Conservation (phyloP, 2,113 vertebrate genomes). For the Mugil cephalus region DNA sequence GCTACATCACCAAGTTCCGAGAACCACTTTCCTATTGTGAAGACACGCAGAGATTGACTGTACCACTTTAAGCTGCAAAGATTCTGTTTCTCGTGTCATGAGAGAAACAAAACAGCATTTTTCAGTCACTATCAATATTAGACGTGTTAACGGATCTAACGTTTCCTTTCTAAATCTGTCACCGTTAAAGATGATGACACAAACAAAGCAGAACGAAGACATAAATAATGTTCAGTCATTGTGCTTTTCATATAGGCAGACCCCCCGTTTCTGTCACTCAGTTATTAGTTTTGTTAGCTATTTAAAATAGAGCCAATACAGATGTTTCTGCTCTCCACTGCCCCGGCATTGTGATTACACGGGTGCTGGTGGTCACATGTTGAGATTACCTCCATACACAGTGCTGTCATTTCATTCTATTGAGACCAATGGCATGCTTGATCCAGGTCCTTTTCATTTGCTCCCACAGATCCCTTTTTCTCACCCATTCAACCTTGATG, state of each 20-base stretch:
- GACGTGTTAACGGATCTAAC: neutral
- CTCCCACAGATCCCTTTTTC: constrained; percentile 79
- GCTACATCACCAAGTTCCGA: no score
- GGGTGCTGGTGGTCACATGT: constrained; percentile 71
- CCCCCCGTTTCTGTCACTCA: neutral
- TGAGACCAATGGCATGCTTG: constrained; percentile 74
- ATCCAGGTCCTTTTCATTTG: constrained; percentile 81
- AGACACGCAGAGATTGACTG: no score
- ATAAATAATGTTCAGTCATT: neutral
- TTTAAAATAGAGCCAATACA: constrained; percentile 48
- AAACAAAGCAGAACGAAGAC: constrained; percentile 7
- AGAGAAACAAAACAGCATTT: no score
- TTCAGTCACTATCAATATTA: neutral
- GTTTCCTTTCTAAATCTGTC: neutral
- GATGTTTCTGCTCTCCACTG: constrained; percentile 54
- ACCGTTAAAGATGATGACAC: neutral
- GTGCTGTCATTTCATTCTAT: constrained; percentile 73
- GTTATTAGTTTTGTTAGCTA: constrained; percentile 25
- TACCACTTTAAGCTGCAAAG: no score
- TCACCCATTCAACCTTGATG: constrained; percentile 84
- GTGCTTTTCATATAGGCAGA: neutral
- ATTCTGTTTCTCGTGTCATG: no score
- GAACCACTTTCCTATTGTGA: no score
- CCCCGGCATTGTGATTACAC: constrained; percentile 66
- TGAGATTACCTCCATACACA: constrained; percentile 62